Base-by-base conservation (phyloP, 1,140 invertebrate species). In the Zaprionus davidi region DNA sequence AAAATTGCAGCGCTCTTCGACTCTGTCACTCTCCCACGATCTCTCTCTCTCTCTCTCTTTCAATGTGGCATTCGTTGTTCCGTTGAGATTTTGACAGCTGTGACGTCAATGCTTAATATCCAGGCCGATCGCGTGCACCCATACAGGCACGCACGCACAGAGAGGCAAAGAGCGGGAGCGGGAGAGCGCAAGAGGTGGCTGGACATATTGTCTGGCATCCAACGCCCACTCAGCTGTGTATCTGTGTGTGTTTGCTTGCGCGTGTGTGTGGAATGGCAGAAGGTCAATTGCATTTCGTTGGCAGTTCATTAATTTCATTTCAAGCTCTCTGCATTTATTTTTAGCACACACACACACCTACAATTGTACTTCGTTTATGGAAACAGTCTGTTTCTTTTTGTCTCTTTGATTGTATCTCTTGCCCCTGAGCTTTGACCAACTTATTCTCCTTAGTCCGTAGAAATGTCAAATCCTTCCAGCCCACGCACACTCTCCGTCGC, bases 201-300 rank as follows among this genome's bases (percentile, higher is more conserved):
- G 83, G 83, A 82, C 79, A 86, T 53, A 64, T 67, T 76, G 79
- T 86, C 79, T 85, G 76, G 46, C 76, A 73, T 72, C 65, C 62
- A 46, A 56, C 17, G 71, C 65, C 78, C 84, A 84, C 84, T 73
- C 78, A 79, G 34, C 41, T 26, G 15, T 60, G 34, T 41, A 22
- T 36, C 6, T 20, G 55, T 51, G 20, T 36, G 17, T 72, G 17
- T 72, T 5, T 46, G 24, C 36, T 38, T 20, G 59, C 55, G 62
- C 46, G 53, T 72, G 53, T 76, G 36, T 66, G 28, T 71, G 69
- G 53, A 76, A 72, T 67, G 63, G 63, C 77, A 83, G 83, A 87
- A 87, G 83, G 83, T 87, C 83, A 87, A 87, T 87, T 87, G 84
- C 84, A 87, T 81, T 87, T 87, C 56, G 78, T 74, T 78, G 84